phyloP scores from a whole-genome alignment of 2,888 invertebrate species.

The Xylota segnis region DNA sequence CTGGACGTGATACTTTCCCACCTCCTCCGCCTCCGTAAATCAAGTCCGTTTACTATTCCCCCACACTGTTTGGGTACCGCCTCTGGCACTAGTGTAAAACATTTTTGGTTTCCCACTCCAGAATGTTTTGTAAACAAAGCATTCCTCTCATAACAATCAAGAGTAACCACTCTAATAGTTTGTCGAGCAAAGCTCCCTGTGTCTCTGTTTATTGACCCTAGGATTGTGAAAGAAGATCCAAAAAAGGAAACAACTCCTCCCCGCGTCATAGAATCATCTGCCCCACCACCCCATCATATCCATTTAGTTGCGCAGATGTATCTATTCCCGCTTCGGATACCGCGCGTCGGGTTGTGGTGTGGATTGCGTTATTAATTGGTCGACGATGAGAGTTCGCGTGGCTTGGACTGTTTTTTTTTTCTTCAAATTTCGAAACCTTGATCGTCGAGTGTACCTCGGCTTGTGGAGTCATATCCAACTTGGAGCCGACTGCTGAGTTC shows the following conservation, averaged over 20 bases:
- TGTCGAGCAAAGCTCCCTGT: conserved; percentile 35
- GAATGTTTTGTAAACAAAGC: conserved; percentile 66
- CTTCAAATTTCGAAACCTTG: conserved; percentile 49
- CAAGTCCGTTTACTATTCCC: neutral
- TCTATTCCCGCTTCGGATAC: conserved; percentile 45
- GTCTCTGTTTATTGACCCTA: conserved; percentile 36
- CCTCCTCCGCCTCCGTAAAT: too few relatives aligned
- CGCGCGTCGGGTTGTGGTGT: conserved; percentile 54
- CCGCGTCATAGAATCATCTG: neutral
- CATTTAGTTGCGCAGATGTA: neutral
- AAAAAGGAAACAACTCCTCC: conserved; percentile 1
- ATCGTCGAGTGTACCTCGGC: conserved; percentile 25
- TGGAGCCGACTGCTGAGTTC: conserved; percentile 45
- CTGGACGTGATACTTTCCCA: neutral
- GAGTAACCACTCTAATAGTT: conserved; percentile 2
- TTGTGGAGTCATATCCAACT: conserved; percentile 33
- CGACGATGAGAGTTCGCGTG: conserved; percentile 57
- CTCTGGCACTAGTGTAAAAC: neutral
- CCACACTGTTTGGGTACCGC: conserved; percentile 22
- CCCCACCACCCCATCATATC: neutral
- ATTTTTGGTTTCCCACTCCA: conserved; percentile 32
- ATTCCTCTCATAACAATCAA: conserved; percentile 15
- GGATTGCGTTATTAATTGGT: conserved; percentile 70
- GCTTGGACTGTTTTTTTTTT: conserved; percentile 28
- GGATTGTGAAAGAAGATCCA: conserved; percentile 13